A percentile compares a stretch with the other conserved stretches of the same genome.
Evolutionary conservation across 2,888 invertebrate species (phyloP).

Genomic region (Baronia brevicornis): DNA sequence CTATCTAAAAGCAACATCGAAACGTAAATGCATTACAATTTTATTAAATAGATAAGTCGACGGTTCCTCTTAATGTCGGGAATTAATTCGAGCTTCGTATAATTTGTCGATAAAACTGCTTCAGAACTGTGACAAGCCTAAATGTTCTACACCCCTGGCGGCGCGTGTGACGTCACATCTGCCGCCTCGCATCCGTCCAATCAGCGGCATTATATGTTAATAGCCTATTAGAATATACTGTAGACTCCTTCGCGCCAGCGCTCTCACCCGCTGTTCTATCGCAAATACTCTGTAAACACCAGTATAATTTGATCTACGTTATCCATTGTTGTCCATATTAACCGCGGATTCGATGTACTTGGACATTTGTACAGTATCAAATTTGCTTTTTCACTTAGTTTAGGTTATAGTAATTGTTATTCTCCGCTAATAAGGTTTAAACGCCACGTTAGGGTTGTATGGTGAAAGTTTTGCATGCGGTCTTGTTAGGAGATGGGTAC

Average conservation of each 20-base stretch:
- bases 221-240: slow-evolving; percentile 73
- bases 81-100: slow-evolving; percentile 6
- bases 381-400: slow-evolving; percentile 3
- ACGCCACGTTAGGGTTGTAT: slow-evolving; percentile 18
- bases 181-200: slow-evolving; percentile 75
- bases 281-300: slow-evolving; percentile 33
- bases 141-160: slow-evolving; percentile 39
- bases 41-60: slow-evolving; percentile 10
- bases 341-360: slow-evolving; percentile 18
- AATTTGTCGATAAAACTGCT: slow-evolving; percentile 9
- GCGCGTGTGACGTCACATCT: slow-evolving; percentile 52
- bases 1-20: no score
- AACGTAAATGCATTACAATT: slow-evolving; percentile 12
- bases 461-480: slow-evolving; percentile 42
- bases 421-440: slow-evolving; percentile 17
- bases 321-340: slow-evolving; percentile 22
- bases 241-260: slow-evolving; percentile 53
- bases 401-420: slow-evolving; percentile 21
- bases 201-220: slow-evolving; percentile 77
- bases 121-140: slow-evolving; percentile 11
- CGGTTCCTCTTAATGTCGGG: slow-evolving; percentile 4
- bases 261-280: slow-evolving; percentile 36
- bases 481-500: slow-evolving; percentile 55
- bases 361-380: slow-evolving; percentile 5
- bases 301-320: slow-evolving; percentile 27